Conservation (phyloP, 2,113 vertebrate species). For the Parus major region DNA sequence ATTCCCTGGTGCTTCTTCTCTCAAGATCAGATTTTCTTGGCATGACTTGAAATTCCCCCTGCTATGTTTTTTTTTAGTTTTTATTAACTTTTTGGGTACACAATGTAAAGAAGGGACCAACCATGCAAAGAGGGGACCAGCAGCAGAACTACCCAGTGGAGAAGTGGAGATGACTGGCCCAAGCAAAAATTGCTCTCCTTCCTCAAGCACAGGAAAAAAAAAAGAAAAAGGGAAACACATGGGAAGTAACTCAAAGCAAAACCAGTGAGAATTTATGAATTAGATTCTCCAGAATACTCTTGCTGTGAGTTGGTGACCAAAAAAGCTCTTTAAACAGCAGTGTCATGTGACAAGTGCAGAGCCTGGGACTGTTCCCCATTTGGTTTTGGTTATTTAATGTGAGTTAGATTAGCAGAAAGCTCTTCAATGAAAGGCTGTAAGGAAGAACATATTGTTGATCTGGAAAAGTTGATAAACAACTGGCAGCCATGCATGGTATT, state of each 20-base stretch:
- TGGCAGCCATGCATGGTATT: slow-evolving; percentile 43
- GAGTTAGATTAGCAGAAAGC: slow-evolving; percentile 38
- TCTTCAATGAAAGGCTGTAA: slow-evolving; percentile 40
- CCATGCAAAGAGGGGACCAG: background rate
- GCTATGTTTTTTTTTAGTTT: background rate
- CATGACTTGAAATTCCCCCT: background rate
- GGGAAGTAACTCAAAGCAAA: background rate
- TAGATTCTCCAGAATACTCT: background rate
- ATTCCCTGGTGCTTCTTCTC: background rate
- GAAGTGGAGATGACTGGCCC: background rate
- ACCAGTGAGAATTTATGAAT: slow-evolving; percentile 39
- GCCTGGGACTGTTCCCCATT: slow-evolving; percentile 35
- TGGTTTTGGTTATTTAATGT: slow-evolving; percentile 56
- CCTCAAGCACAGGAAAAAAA: background rate
- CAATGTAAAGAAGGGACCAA: background rate
- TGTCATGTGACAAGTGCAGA: background rate
- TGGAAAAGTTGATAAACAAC: slow-evolving; percentile 61
- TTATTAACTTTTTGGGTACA: background rate
- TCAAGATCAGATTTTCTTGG: background rate
- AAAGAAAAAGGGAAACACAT: background rate
- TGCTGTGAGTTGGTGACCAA: slow-evolving; percentile 36
- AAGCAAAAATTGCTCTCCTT: background rate
- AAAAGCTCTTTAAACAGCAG: slow-evolving; percentile 36
- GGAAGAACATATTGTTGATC: slow-evolving; percentile 65
- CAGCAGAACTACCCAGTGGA: background rate